phyloP scores from a whole-genome alignment of 2,797 vertebrate genomes.

The Diglossa cyanea region DNA sequence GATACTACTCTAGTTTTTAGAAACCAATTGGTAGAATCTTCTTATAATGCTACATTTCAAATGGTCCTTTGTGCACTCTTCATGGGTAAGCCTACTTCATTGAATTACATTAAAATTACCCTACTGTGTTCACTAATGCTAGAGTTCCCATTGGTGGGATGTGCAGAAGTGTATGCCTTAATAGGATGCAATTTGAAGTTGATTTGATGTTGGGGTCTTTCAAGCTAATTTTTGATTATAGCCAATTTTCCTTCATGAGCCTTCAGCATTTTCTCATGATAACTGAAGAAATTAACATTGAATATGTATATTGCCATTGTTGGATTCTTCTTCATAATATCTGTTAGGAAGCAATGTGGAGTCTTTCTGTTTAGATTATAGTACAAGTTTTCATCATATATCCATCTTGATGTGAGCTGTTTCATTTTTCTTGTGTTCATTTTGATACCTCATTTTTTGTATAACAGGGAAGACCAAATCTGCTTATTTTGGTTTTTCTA shows the following conservation, averaged over 20 bases:
- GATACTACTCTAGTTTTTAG: neutral
- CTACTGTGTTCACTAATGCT: neutral
- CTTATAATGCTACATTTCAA: neutral
- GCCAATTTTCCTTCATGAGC: neutral
- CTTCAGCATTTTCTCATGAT: neutral
- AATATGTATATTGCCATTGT: neutral
- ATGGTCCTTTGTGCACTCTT: neutral
- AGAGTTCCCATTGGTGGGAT: neutral
- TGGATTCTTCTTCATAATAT: neutral
- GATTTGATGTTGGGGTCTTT: neutral
- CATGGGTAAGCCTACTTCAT: neutral
- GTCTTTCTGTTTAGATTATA: neutral
- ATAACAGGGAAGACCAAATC: neutral
- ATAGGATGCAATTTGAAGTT: neutral
- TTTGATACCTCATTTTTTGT: neutral
- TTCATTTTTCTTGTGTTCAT: neutral
- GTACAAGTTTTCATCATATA: neutral
- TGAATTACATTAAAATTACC: neutral
- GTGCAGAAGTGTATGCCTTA: neutral
- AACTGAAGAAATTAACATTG: neutral
- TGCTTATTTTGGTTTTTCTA: neutral
- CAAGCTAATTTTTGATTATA: neutral
- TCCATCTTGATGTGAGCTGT: neutral
- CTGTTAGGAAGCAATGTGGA: neutral
- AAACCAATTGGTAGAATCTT: neutral